Percentiles rank a stretch among this genome's conserved stretches.
Conservation (phyloP, 2,797 vertebrate genomes). For the Momotus momota region DNA sequence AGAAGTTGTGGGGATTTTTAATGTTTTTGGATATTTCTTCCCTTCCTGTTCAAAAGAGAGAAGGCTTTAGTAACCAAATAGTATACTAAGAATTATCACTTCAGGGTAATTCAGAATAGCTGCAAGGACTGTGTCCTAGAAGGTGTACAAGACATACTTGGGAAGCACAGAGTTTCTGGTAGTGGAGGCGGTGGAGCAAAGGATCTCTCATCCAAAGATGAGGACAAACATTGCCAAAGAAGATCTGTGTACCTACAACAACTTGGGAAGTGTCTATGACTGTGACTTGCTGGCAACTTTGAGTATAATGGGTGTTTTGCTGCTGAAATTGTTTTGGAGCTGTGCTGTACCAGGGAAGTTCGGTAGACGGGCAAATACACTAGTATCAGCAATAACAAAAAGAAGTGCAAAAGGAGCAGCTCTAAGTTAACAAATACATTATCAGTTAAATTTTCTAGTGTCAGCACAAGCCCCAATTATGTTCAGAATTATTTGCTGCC, state of each 20-base stretch:
- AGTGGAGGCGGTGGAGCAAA: background rate
- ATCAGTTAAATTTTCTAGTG: background rate
- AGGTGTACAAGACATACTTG: background rate
- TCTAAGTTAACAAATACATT: background rate
- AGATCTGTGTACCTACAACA: background rate
- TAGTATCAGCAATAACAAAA: background rate
- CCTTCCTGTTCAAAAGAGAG: background rate
- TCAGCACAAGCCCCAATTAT: background rate
- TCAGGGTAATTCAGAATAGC: background rate
- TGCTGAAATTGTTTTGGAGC: background rate
- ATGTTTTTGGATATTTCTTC: constrained; percentile 20
- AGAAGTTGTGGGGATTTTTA: background rate
- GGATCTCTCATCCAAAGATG: background rate
- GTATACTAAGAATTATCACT: background rate
- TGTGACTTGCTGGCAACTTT: background rate
- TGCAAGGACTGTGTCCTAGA: background rate
- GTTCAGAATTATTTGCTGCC: constrained; percentile 17
- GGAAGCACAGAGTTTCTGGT: background rate
- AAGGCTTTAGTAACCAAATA: background rate
- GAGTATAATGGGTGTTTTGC: background rate
- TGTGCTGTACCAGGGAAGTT: background rate
- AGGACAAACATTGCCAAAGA: background rate
- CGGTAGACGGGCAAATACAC: background rate
- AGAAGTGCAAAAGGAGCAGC: background rate
- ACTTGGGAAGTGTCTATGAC: background rate